Conservation (phyloP, 2,797 vertebrate genomes). For the Perodicticus potto region DNA sequence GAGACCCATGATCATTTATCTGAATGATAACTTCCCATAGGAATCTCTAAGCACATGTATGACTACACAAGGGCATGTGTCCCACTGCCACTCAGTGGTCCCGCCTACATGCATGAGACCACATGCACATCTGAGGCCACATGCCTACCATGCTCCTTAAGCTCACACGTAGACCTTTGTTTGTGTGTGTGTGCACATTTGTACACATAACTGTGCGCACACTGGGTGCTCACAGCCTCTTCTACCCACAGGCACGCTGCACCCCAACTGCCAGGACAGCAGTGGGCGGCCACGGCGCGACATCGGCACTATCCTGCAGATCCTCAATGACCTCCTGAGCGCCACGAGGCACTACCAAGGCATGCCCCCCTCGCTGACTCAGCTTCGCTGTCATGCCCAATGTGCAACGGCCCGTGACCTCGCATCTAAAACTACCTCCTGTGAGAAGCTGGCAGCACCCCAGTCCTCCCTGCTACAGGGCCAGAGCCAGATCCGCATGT, state of each 20-base stretch:
- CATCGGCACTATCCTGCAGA: slow-evolving; percentile 98
- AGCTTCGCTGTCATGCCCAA: slow-evolving; percentile 98
- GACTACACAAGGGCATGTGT: accelerated
- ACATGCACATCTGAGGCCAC: not conserved
- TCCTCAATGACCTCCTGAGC: slow-evolving; percentile 98
- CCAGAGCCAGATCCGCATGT: slow-evolving; percentile 96
- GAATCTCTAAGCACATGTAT: accelerated
- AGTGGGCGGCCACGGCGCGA: slow-evolving; percentile 96
- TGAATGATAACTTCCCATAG: not conserved
- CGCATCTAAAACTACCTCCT: slow-evolving; percentile 94
- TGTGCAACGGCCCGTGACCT: slow-evolving; percentile 91
- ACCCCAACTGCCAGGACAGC: slow-evolving; percentile 99
- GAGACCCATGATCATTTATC: not conserved
- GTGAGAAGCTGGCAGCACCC: slow-evolving; percentile 75
- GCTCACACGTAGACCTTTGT: not conserved
- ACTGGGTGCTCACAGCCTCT: accelerated
- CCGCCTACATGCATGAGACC: not conserved
- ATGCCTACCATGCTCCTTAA: accelerated
- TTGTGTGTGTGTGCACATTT: not conserved
- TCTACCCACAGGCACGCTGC: slow-evolving; percentile 93
- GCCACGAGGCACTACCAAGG: slow-evolving; percentile 99
- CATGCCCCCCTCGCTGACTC: slow-evolving; percentile 97
- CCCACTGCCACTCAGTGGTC: no score
- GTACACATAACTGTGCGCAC: accelerated
- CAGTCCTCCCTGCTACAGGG: slow-evolving; percentile 90